These are phyloP conservation scores for Petrolisthes cinctipes DNA, from an alignment of 2,888 invertebrate species.

Conservation along the genomic window DNA sequence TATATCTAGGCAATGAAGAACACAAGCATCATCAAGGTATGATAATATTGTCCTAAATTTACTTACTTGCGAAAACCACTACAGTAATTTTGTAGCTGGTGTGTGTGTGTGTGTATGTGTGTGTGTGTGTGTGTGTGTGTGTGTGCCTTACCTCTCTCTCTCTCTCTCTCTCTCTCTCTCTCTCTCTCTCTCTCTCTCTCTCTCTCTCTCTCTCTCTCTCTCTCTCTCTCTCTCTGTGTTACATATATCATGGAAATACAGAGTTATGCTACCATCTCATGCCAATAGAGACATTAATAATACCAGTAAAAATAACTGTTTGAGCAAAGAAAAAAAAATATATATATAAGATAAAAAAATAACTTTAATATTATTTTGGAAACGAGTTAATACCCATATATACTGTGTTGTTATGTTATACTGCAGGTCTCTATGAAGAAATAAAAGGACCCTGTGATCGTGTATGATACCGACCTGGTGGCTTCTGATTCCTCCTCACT, in stretches of 20 bases:
- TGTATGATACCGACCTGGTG: neutral
- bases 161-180: slow-evolving; percentile 29
- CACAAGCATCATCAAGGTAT: neutral
- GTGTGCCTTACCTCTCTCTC: neutral
- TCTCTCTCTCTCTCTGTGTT: slow-evolving; percentile 21
- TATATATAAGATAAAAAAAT: no score
- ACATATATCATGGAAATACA: neutral
- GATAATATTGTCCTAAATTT: neutral
- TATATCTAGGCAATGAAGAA: neutral
- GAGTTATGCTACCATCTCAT: no score
- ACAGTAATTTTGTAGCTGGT: neutral
- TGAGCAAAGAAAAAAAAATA: no score
- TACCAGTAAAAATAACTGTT: no score
- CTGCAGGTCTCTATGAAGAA: no score
- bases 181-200: slow-evolving; percentile 29
- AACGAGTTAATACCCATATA: no score
- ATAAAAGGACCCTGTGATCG: neutral
- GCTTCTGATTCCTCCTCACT: no score
- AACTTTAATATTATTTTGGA: no score
- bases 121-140: neutral
- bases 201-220: slow-evolving; percentile 16
- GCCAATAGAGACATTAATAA: no score
- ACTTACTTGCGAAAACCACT: no score
- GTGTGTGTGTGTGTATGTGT: no score
- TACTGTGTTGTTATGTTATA: no score